Conservation (phyloP, 2,113 vertebrate genomes). For the Oreocharis arfaki region DNA sequence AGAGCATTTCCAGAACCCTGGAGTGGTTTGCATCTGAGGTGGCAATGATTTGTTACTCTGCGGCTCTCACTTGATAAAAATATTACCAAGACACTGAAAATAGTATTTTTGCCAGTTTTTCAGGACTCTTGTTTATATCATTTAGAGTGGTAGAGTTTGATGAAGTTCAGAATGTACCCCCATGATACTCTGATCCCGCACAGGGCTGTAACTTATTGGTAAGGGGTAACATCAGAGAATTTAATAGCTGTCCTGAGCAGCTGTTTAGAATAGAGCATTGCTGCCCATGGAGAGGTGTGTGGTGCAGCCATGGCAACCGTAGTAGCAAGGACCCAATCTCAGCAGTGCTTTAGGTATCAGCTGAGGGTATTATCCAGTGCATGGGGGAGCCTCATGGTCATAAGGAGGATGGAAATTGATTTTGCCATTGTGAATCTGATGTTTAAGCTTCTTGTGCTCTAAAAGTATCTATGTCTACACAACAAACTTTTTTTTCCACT, state of each 20-base stretch:
- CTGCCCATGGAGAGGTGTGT: background rate
- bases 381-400: background rate
- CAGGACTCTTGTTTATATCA: fast-evolving
- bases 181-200: background rate
- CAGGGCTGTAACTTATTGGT: background rate
- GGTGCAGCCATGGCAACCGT: background rate
- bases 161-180: background rate
- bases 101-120: background rate
- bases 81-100: background rate
- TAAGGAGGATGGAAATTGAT: background rate
- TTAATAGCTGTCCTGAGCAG: background rate
- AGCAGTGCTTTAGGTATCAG: background rate
- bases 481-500: background rate
- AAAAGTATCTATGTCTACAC: background rate
- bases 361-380: background rate
- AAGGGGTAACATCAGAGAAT: background rate
- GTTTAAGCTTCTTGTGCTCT: background rate
- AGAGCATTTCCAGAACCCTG: constrained; percentile 1
- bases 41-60: background rate
- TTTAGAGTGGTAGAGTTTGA: background rate
- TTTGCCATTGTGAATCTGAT: background rate
- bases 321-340: background rate
- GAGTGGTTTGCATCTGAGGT: background rate
- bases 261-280: background rate
- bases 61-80: background rate